Conservation (phyloP, 2,113 vertebrate genomes). For the Laterallus jamaicensis region DNA sequence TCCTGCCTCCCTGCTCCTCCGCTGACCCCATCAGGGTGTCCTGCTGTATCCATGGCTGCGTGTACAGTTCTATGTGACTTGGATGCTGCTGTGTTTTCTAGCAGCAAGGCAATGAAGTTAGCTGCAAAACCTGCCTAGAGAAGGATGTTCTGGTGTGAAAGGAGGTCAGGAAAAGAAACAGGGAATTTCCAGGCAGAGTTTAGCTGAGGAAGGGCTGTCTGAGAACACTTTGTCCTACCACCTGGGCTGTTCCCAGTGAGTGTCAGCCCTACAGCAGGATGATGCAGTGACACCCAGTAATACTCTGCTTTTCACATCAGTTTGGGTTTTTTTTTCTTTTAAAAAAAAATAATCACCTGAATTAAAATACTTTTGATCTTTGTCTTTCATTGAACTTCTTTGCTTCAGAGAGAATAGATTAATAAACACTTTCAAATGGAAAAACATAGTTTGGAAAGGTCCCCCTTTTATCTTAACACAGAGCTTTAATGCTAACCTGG, state of each 20-base stretch:
- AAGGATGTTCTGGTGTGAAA: not conserved
- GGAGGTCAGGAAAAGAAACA: not conserved
- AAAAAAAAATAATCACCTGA: not conserved
- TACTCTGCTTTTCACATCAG: not conserved
- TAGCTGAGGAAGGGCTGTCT: not conserved
- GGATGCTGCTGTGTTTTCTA: accelerated
- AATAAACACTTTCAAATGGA: conserved; percentile 52
- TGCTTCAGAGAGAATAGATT: conserved; percentile 66
- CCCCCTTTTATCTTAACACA: conserved; percentile 22
- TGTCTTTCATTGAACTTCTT: conserved; percentile 45
- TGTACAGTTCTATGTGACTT: accelerated
- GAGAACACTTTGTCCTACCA: not conserved
- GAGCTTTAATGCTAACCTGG: not conserved
- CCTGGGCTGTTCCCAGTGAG: not conserved
- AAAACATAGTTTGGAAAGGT: conserved; percentile 17
- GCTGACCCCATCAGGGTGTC: not conserved
- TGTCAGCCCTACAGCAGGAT: not conserved
- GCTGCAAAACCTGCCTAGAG: not conserved
- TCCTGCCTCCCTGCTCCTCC: not conserved
- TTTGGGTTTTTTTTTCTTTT: not conserved
- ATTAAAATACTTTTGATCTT: conserved; percentile 70
- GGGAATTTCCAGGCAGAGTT: not conserved
- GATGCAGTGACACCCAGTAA: not conserved
- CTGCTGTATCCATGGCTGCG: accelerated
- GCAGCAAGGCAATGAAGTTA: not conserved